Conservation (phyloP, 2,113 vertebrate species). For the Lipophrys pholis region DNA sequence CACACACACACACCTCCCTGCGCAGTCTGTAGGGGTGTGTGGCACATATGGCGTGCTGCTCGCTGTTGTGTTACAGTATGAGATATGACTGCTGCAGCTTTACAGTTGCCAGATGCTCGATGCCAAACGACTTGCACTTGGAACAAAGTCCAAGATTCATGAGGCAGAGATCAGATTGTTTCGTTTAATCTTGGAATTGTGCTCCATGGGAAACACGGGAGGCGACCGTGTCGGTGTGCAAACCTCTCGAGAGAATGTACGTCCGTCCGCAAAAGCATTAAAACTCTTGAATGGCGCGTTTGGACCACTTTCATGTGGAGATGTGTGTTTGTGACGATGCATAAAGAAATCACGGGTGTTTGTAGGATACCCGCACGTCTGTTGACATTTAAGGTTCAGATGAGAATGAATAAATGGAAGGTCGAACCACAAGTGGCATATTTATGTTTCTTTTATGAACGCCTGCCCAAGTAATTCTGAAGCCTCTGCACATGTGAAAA, state of each 20-base stretch:
- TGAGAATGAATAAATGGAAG: conserved; percentile 21
- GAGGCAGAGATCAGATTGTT: conserved; percentile 17
- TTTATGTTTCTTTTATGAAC: conserved; percentile 28
- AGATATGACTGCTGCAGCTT: conserved; percentile 26
- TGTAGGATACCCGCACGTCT: conserved; percentile 11
- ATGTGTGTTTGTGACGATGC: not conserved
- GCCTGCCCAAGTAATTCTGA: conserved; percentile 9
- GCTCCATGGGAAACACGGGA: not conserved
- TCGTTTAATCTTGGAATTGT: conserved; percentile 14
- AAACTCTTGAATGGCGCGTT: not conserved
- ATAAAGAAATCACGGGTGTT: conserved; percentile 4
- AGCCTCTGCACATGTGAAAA: conserved; percentile 10
- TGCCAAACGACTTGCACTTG: conserved; percentile 18
- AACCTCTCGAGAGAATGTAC: not conserved
- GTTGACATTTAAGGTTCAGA: conserved; percentile 41
- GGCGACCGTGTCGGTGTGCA: conserved; percentile 9
- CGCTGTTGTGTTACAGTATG: conserved; percentile 23
- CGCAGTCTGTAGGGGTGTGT: conserved; percentile 3
- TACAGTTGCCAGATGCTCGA: conserved; percentile 32
- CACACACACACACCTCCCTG: not conserved
- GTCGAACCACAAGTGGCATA: not conserved
- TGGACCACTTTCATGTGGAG: too few species aligned
- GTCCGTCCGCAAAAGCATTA: not conserved
- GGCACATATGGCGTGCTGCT: conserved; percentile 32
- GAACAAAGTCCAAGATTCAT: conserved; percentile 11